These are phyloP conservation scores for Laterallus jamaicensis DNA, from an alignment of 2,113 vertebrate genomes.

Conservation along the genomic window DNA sequence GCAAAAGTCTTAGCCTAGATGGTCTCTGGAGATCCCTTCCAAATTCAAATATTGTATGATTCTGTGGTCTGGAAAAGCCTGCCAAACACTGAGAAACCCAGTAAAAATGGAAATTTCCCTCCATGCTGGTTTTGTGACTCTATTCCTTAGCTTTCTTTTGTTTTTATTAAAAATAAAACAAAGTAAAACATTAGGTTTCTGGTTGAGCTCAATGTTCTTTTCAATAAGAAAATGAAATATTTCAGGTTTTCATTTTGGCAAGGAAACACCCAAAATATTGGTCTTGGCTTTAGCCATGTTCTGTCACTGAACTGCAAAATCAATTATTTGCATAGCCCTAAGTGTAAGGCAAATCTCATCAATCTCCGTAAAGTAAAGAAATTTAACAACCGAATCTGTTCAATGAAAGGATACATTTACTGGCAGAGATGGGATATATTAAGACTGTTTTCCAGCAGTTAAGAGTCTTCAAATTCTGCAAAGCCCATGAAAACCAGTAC, in stretches of 20 bases:
- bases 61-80: background rate
- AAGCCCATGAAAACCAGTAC: background rate
- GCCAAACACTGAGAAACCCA: background rate
- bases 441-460: constrained; percentile 6
- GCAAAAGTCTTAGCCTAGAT: background rate
- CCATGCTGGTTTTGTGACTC: background rate
- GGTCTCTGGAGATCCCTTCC: background rate
- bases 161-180: background rate
- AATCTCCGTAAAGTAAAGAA: background rate
- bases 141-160: background rate
- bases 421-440: background rate
- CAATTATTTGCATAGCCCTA: constrained; percentile 25
- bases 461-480: constrained; percentile 10
- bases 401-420: background rate
- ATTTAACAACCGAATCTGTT: background rate
- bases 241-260: background rate
- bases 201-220: background rate
- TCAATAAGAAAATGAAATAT: constrained; percentile 4
- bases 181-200: background rate
- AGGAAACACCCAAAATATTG: constrained; percentile 10
- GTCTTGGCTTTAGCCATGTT: background rate
- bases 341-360: constrained; percentile 27
- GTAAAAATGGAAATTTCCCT: background rate
- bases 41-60: background rate
- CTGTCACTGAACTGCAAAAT: constrained; percentile 19